Conservation (phyloP, 2,888 invertebrate genomes). For the Phyllotreta striolata region DNA sequence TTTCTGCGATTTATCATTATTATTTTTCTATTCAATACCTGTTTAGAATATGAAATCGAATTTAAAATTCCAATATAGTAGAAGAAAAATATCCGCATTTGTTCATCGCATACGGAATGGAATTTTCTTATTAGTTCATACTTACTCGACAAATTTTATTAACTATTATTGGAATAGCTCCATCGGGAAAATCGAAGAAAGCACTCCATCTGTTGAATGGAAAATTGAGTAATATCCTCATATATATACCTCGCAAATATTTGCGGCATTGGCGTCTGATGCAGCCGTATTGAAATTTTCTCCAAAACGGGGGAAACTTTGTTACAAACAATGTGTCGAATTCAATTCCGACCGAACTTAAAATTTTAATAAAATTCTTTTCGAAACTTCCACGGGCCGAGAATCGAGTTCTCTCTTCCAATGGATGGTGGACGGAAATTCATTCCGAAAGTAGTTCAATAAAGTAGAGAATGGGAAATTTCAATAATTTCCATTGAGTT, state of each 20-base stretch:
- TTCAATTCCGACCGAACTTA: conserved; percentile 29
- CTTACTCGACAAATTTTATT: too few species aligned
- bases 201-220: conserved; percentile 16
- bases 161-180: neutral
- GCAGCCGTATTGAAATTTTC: conserved; percentile 37
- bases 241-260: conserved; percentile 44
- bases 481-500: conserved; percentile 10
- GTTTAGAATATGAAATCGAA: too few species aligned
- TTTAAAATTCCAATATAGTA: neutral
- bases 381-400: conserved; percentile 7
- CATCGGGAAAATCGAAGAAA: neutral
- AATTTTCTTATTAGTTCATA: too few species aligned
- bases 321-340: conserved; percentile 35
- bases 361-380: conserved; percentile 29
- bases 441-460: conserved; percentile 19
- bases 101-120: too few species aligned
- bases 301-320: conserved; percentile 27
- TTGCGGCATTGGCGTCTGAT: conserved; percentile 36
- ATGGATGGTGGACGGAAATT: conserved; percentile 26
- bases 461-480: neutral
- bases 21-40: too few species aligned
- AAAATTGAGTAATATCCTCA: conserved; percentile 49
- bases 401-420: conserved; percentile 19
- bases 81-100: neutral
- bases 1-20: too few species aligned